Percentiles rank a stretch among this genome's conserved stretches.
These are phyloP conservation scores for Orius laevigatus DNA, from an alignment of 1,140 invertebrate species.

Conservation along the genomic window DNA sequence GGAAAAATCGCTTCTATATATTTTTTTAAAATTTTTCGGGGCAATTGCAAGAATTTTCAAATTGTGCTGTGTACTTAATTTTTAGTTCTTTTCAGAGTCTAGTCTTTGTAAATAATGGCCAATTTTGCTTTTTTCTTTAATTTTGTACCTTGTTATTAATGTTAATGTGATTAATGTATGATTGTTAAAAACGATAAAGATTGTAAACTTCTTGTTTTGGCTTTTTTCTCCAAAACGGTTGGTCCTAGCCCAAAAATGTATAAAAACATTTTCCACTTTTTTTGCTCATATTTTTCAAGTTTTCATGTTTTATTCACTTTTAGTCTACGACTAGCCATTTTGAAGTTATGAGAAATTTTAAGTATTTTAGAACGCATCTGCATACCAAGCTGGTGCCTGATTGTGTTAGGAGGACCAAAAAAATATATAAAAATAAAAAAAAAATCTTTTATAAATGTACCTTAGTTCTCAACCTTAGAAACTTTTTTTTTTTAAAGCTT, in stretches of 20 bases:
- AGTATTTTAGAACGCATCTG: constrained; percentile 9
- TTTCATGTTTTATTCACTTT: too few relatives aligned
- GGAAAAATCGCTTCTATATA: neutral
- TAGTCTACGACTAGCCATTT: too few relatives aligned
- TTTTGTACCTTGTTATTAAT: constrained; percentile 11
- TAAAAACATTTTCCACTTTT: constrained; percentile 1
- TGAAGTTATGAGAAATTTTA: neutral
- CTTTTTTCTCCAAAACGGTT: neutral
- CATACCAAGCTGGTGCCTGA: constrained; percentile 13
- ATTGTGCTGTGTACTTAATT: constrained; percentile 11
- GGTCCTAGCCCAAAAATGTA: neutral
- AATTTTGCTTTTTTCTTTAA: constrained; percentile 7
- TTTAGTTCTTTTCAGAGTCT: constrained; percentile 1
- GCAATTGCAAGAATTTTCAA: neutral
- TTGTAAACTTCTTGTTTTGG: neutral
- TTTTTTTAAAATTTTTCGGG: constrained; percentile 4
- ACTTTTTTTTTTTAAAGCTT: neutral
- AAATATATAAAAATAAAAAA: constrained; percentile 2
- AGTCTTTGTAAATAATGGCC: constrained; percentile 12
- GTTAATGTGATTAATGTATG: constrained; percentile 4
- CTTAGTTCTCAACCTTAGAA: neutral
- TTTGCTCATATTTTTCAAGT: too few relatives aligned
- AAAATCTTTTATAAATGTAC: constrained; percentile 12
- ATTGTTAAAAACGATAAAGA: neutral
- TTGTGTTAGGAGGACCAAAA: constrained; percentile 15